A percentile compares a stretch with the other conserved stretches of the same genome.
Evolutionary conservation across 2,888 invertebrate species (phyloP).

Genomic region (Pomacea canaliculata): DNA sequence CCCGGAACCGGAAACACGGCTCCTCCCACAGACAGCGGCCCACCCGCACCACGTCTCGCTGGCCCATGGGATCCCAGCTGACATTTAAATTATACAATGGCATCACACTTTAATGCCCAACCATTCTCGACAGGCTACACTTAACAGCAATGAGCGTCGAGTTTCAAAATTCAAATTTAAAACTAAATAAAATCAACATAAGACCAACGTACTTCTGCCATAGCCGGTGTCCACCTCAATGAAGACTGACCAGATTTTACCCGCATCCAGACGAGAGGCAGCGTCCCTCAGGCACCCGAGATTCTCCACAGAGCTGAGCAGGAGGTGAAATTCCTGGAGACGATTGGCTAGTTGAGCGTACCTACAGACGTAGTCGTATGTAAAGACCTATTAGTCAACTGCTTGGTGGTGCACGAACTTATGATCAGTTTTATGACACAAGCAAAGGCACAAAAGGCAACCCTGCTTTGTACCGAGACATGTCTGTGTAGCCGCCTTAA

Average conservation of each 20-base stretch:
- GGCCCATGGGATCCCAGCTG: constrained; percentile 46
- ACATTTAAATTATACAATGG: neutral
- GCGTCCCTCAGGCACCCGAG: constrained; percentile 40
- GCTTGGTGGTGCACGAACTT: no score
- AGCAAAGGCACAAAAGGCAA: no score
- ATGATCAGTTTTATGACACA: no score
- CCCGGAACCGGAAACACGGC: constrained; percentile 7
- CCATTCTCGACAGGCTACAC: no score
- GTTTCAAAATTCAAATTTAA: no score
- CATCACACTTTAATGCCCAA: neutral
- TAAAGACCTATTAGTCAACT: no score
- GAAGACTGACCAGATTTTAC: constrained; percentile 63
- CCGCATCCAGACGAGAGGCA: constrained; percentile 36
- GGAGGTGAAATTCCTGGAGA: constrained; percentile 60
- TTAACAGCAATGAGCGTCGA: no score
- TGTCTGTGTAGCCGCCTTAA: no score
- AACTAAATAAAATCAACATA: no score
- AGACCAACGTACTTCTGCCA: constrained; percentile 55
- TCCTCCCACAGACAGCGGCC: neutral
- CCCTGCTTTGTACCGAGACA: no score
- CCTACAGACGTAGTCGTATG: constrained; percentile 17
- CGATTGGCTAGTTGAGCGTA: constrained; percentile 43
- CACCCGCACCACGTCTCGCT: constrained; percentile 9
- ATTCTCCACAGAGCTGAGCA: constrained; percentile 53
- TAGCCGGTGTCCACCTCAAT: constrained; percentile 64